These are phyloP conservation scores for Caenorhabditis briggsae DNA, from an alignment of 1,140 invertebrate genomes.

Conservation along the genomic window DNA sequence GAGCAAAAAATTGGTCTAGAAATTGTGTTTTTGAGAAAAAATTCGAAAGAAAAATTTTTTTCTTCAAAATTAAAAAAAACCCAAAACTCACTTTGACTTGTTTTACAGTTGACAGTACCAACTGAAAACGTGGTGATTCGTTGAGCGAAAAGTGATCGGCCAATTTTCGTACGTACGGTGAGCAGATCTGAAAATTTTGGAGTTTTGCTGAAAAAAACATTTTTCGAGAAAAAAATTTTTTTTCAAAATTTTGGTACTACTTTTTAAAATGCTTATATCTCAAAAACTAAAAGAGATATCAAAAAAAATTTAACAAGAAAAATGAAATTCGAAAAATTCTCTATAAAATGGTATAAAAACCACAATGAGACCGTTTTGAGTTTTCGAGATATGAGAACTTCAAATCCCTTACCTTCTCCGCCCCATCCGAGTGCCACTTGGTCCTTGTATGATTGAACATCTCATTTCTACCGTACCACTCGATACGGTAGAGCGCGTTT, in stretches of 20 bases:
- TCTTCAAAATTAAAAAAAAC: no score
- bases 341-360: no score
- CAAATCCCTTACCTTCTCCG: conserved; percentile 72
- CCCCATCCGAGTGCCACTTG: conserved; percentile 72
- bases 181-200: conserved; percentile 61
- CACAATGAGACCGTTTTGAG: no score
- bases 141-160: conserved; percentile 61
- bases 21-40: no score
- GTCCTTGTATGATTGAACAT: conserved; percentile 67
- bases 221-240: conserved; percentile 19
- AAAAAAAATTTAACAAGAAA: neutral
- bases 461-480: conserved; percentile 75
- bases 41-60: neutral
- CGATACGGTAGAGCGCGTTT: conserved; percentile 71
- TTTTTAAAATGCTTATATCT: neutral
- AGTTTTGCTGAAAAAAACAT: neutral
- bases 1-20: no score
- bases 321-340: neutral
- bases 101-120: conserved; percentile 66
- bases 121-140: conserved; percentile 63
- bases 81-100: conserved; percentile 62
- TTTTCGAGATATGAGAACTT: neutral
- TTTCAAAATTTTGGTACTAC: neutral
- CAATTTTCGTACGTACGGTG: conserved; percentile 59
- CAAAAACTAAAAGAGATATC: neutral